A percentile compares a stretch with the other conserved stretches of the same genome.
These are phyloP conservation scores for Pyrgus malvae DNA, from an alignment of 2,888 invertebrate species.

Conservation along the genomic window DNA sequence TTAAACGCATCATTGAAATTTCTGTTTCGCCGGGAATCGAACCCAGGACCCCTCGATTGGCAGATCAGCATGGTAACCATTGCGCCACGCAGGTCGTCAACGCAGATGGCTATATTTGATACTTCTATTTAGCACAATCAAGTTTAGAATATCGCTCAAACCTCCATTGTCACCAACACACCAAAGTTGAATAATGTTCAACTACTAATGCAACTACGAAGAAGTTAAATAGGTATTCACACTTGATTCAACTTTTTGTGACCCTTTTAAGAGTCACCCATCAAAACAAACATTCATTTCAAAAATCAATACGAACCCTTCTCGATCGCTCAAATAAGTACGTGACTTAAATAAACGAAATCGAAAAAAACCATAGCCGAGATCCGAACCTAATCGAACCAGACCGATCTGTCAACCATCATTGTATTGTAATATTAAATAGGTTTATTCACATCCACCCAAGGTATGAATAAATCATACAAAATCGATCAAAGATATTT, in stretches of 20 bases:
- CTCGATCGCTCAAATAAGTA: slow-evolving; percentile 69
- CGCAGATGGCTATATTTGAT: too few species aligned
- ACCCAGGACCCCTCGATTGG: too few species aligned
- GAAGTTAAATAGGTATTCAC: not conserved
- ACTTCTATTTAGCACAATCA: too few species aligned
- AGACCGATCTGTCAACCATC: slow-evolving; percentile 72
- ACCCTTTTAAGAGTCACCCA: slow-evolving; percentile 53
- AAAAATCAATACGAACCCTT: slow-evolving; percentile 77
- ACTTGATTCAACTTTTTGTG: slow-evolving; percentile 27
- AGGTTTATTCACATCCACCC: slow-evolving; percentile 40
- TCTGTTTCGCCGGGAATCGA: too few species aligned
- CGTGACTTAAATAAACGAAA: slow-evolving; percentile 63
- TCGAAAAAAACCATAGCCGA: slow-evolving; percentile 48
- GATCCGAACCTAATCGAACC: slow-evolving; percentile 52
- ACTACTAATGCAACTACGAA: too few species aligned
- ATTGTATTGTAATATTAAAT: slow-evolving; percentile 63
- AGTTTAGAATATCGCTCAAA: too few species aligned
- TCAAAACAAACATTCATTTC: slow-evolving; percentile 69
- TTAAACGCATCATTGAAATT: too few species aligned
- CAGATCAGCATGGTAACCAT: too few species aligned
- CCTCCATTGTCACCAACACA: too few species aligned
- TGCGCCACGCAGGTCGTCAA: too few species aligned
- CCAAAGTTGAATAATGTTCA: too few species aligned
- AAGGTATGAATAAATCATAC: slow-evolving; percentile 55
- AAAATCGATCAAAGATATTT: slow-evolving; percentile 42